Conservation (phyloP, 2,113 vertebrate species). For the Erinaceus europaeus region DNA sequence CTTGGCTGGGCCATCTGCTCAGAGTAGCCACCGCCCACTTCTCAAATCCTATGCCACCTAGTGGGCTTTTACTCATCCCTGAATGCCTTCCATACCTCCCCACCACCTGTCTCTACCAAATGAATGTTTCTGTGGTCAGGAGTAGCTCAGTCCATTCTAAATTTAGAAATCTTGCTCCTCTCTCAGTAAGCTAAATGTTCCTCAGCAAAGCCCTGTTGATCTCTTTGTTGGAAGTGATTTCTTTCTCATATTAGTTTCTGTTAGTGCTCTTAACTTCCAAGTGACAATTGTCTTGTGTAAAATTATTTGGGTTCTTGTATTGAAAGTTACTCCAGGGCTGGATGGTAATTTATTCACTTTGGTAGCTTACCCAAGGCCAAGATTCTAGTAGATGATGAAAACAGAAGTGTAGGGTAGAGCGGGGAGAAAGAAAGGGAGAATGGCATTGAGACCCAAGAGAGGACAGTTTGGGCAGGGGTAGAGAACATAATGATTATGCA, state of each 20-base stretch:
- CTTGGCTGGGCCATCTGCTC: background rate
- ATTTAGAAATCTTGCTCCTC: background rate
- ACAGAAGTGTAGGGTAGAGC: background rate
- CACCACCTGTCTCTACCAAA: background rate
- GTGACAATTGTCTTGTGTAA: background rate
- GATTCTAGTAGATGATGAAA: background rate
- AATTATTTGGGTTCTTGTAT: background rate
- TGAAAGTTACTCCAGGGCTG: background rate
- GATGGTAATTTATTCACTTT: background rate
- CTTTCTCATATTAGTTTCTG: background rate
- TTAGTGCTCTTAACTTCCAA: no score
- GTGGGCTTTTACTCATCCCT: background rate
- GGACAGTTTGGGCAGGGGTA: no score
- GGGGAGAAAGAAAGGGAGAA: no score
- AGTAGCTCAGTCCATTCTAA: background rate
- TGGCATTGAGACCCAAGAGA: constrained; percentile 2
- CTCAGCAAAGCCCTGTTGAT: background rate
- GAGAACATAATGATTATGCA: no score
- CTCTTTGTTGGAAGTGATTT: background rate
- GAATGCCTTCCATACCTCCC: background rate
- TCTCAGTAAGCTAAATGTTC: background rate
- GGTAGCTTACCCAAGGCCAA: background rate
- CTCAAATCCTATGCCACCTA: background rate
- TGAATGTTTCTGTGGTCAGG: background rate
- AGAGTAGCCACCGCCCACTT: background rate